Base-by-base conservation (phyloP, 2,797 vertebrate genomes). In the Sebastes minor region DNA sequence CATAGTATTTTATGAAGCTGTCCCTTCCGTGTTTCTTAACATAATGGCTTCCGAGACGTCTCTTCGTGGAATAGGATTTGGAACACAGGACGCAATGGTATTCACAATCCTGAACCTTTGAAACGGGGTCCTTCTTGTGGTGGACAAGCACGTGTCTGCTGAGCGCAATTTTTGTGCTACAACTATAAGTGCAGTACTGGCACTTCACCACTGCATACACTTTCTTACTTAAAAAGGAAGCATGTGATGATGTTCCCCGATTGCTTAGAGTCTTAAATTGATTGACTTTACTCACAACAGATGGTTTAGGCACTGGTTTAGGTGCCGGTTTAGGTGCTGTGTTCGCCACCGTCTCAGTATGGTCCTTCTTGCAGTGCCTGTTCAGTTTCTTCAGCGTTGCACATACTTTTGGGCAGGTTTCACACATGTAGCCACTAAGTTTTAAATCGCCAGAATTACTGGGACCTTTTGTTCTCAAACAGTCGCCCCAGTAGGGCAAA, bases 11-110 rank as follows among this genome's bases (percentile, higher is more conserved):
- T 33, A 96, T 94, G 86, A 95, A 97, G 1, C 96, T 96, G 1
- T 95, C 94, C n/a, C 96, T 96, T 85, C 97, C 97, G 28, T 98
- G 98, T 23, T 93, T 95, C 80, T 94, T 96, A 75, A 92, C 89
- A 82, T 98, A 98, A 91, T 99, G 98, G 46, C 88, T 94, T 0
- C 94, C 96, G 12, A 98, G 95, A 55, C 92, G 95, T 64, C 93
- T 96, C 72, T 95, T 96, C 74, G 91, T 94, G 55, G 92, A 94
- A 85, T 96, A 97, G 30, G 94, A 94, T 55, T 93, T 95, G 0
- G 96, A 89, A 86, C 97, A 99, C 60, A 98, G 68, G 27, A 89
- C 92, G 56, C 98, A 98, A 71, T 94, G 96, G 90, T 96, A 97
- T 33, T 95, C 86, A 78, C 93, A 92, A 73, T 96, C 95, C 81